phyloP scores from a whole-genome alignment of 37 sponge, comb jelly and placozoan species.

The Crambe crambe region DNA sequence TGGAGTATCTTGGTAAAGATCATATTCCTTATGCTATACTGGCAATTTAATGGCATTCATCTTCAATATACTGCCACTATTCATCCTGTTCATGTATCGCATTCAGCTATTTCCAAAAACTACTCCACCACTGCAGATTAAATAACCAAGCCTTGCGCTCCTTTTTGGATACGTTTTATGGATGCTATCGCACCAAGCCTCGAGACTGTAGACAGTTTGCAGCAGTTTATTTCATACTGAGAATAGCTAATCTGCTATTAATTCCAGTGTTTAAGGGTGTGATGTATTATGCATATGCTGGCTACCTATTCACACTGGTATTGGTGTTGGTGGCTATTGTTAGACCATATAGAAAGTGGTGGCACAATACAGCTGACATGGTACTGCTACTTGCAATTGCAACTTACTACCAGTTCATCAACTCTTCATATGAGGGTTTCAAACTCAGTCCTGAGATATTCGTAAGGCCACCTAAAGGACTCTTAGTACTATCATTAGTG shows the following conservation, averaged over 20 bases:
- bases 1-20: neutral
- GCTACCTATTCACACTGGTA: neutral
- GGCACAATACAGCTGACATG: too few species aligned
- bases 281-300: neutral
- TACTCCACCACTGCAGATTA: neutral
- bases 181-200: constrained; percentile 49
- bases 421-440: too few species aligned
- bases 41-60: constrained; percentile 14
- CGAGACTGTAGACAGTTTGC: constrained; percentile 58
- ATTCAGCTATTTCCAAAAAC: constrained; percentile 3
- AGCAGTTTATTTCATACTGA: constrained; percentile 12
- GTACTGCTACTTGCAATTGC: neutral
- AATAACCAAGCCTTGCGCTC: neutral
- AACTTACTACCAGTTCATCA: too few species aligned
- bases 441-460: too few species aligned
- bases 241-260: neutral
- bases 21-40: constrained; percentile 9
- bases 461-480: too few species aligned
- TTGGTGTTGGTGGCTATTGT: too few species aligned
- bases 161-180: constrained; percentile 56
- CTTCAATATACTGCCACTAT: constrained; percentile 41
- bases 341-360: too few species aligned
- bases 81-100: constrained; percentile 39
- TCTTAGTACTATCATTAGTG: too few species aligned
- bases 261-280: neutral